Evolutionary conservation across 2,797 vertebrate genomes (phyloP).

Genomic region (Anomalospiza imberbis): DNA sequence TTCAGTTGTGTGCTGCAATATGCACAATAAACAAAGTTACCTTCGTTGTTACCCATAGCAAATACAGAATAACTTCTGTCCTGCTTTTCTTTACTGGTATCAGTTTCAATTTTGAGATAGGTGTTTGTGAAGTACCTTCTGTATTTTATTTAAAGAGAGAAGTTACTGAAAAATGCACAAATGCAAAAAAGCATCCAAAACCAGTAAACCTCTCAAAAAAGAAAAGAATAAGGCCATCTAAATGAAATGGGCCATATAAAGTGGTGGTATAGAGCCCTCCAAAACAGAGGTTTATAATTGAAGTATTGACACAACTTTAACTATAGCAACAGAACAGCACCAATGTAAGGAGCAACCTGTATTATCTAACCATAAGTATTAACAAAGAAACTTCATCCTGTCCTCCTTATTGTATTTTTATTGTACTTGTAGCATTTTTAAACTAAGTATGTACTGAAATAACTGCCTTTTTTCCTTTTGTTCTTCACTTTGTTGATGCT

Average conservation of each 20-base stretch:
- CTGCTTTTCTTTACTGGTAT: background rate
- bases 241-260: background rate
- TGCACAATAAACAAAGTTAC: background rate
- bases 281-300: constrained; percentile 70
- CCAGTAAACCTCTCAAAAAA: constrained; percentile 62
- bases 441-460: constrained; percentile 22
- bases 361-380: constrained; percentile 3
- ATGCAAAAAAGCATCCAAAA: constrained; percentile 71
- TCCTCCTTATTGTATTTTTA: constrained; percentile 39
- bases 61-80: background rate
- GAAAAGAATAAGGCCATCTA: background rate
- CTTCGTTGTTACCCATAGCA: background rate
- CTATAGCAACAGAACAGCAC: constrained; percentile 75
- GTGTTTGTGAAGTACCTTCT: background rate
- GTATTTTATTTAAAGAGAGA: background rate
- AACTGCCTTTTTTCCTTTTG: constrained; percentile 12
- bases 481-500: constrained; percentile 5
- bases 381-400: constrained; percentile 16
- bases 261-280: background rate
- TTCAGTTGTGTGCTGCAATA: background rate
- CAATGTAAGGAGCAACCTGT: constrained; percentile 36
- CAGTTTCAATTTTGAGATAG: constrained; percentile 12
- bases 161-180: background rate
- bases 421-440: background rate
- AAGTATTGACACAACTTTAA: constrained; percentile 76